Evolutionary conservation across 2,888 invertebrate species (phyloP).

Genomic region (Lasioglossum lativentre): DNA sequence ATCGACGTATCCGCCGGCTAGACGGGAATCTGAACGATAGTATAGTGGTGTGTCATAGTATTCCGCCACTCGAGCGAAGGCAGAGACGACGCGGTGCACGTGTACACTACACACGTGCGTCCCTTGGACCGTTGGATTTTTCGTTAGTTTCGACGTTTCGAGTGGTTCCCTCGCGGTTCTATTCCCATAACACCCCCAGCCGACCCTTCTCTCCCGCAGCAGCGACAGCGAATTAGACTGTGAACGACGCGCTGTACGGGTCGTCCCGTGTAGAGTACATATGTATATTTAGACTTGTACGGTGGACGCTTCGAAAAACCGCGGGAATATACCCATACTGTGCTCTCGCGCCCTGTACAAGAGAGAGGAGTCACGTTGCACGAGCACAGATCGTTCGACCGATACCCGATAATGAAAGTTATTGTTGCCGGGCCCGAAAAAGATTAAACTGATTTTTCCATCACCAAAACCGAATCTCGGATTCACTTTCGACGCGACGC

Average conservation of each 20-base stretch:
- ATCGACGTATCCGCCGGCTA: conserved; percentile 3
- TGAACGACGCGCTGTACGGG: conserved; percentile 1
- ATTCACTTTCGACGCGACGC: neutral
- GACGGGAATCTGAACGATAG: neutral
- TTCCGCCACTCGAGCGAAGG: neutral
- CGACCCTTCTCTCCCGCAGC: conserved; percentile 42
- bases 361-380: conserved; percentile 33
- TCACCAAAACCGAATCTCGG: neutral
- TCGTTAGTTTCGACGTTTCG: conserved; percentile 45
- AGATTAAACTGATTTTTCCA: conserved; percentile 8
- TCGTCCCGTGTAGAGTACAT: conserved; percentile 38
- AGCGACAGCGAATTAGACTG: conserved; percentile 56
- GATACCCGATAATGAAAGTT: conserved; percentile 52
- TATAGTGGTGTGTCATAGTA: neutral
- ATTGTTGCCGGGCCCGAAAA: conserved; percentile 23
- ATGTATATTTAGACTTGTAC: conserved; percentile 58
- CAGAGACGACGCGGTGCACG: neutral
- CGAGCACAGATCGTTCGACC: neutral
- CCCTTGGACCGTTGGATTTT: conserved; percentile 43
- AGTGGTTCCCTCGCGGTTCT: conserved; percentile 19
- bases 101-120: conserved; percentile 37
- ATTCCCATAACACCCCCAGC: conserved; percentile 29
- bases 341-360: neutral
- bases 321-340: neutral
- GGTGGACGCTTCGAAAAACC: conserved; percentile 30